These are phyloP conservation scores for Phengaris arion DNA, from an alignment of 2,888 invertebrate genomes.

Conservation along the genomic window DNA sequence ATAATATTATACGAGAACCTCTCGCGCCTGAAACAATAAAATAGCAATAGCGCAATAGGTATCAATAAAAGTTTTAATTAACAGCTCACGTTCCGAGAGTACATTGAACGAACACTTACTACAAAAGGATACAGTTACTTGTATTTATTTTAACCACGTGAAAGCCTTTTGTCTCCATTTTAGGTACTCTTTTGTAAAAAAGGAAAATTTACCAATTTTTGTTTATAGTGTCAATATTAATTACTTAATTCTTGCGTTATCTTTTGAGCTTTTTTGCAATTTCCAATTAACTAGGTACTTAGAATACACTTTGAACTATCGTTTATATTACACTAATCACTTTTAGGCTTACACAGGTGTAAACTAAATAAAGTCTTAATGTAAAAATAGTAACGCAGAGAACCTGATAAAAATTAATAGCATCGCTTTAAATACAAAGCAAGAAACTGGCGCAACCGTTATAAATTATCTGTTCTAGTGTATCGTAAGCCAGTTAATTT, in stretches of 20 bases:
- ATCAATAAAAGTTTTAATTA: constrained; percentile 15
- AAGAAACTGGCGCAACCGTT: background rate
- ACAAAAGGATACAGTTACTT: background rate
- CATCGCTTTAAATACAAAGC: background rate
- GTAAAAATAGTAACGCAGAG: background rate
- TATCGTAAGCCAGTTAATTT: constrained; percentile 2
- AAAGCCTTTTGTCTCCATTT: background rate
- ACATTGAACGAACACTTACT: background rate
- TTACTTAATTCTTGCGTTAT: too few relatives aligned
- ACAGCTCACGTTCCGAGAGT: background rate
- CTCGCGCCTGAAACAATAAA: constrained; percentile 5
- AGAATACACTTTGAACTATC: too few relatives aligned
- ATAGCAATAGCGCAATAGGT: constrained; percentile 6
- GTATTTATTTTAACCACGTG: background rate
- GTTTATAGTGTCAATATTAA: too few relatives aligned
- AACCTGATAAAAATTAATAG: background rate
- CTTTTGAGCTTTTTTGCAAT: too few relatives aligned
- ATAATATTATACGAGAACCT: background rate
- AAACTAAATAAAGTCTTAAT: background rate
- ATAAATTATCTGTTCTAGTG: background rate
- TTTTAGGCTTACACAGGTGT: too few relatives aligned
- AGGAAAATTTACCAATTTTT: too few relatives aligned
- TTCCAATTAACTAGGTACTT: too few relatives aligned
- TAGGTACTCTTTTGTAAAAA: too few relatives aligned
- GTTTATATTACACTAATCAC: too few relatives aligned